Evolutionary conservation across 2,113 vertebrate species (phyloP).

Genomic region (Coptodon rendalli): DNA sequence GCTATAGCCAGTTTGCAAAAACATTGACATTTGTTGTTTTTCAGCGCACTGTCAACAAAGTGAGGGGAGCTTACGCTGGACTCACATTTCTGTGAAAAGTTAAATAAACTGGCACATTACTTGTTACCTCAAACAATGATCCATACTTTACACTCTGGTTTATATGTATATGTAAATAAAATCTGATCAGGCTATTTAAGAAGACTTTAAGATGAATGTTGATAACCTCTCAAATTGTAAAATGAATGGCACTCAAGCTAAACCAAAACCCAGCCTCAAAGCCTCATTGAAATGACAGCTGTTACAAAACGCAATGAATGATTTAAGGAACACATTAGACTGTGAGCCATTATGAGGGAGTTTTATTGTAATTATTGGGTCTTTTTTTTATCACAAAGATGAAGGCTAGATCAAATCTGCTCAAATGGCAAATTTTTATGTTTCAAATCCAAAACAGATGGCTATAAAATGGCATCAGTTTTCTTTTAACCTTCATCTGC

Average conservation of each 20-base stretch:
- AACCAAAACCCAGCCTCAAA: not conserved
- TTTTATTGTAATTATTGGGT: not conserved
- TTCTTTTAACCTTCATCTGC: not conserved
- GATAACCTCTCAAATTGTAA: not conserved
- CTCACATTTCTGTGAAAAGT: conserved; percentile 11
- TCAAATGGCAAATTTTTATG: not conserved
- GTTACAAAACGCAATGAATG: not conserved
- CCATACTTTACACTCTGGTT: not conserved
- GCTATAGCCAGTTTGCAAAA: not conserved
- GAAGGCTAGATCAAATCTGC: not conserved
- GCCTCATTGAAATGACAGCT: not conserved
- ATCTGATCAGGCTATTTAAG: not conserved
- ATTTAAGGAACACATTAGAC: not conserved
- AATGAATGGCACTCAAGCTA: not conserved
- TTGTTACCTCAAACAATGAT: not conserved
- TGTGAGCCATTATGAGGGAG: not conserved
- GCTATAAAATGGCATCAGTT: not conserved
- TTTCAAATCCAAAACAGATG: not conserved
- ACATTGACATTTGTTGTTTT: not conserved
- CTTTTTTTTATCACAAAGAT: not conserved
- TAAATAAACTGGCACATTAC: not conserved
- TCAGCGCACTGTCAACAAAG: not conserved
- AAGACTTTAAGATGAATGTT: not conserved
- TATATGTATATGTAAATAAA: not conserved
- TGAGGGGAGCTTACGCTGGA: not conserved